Evolutionary conservation across 2,888 invertebrate genomes (phyloP).

Genomic region (Drosophila eohydei): DNA sequence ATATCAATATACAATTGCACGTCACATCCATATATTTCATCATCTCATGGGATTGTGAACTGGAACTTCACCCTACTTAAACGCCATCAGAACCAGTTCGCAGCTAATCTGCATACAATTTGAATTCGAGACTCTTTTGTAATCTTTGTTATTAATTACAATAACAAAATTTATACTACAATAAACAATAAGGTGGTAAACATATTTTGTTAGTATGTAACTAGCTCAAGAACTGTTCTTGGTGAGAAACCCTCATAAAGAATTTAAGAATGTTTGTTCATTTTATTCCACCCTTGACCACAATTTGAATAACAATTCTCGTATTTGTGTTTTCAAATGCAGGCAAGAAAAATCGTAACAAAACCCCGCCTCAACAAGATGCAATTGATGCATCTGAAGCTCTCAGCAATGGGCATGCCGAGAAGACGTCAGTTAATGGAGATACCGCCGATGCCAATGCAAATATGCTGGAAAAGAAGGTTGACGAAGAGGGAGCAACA

Average conservation of each 20-base stretch:
- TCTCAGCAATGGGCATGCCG: conserved; percentile 79
- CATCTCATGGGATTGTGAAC: conserved; percentile 1
- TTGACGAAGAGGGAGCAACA: conserved; percentile 8
- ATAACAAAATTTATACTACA: background rate
- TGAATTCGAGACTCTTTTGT: background rate
- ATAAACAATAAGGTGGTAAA: conserved; percentile 5
- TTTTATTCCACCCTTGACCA: conserved; percentile 16
- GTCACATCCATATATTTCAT: background rate
- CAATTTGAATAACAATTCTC: conserved; percentile 32
- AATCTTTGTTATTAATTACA: background rate
- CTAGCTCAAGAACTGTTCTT: conserved; percentile 8
- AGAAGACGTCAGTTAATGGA: conserved; percentile 41
- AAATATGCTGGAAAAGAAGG: conserved; percentile 54
- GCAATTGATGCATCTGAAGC: conserved; percentile 27
- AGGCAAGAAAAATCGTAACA: conserved; percentile 77
- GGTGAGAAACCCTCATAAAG: background rate
- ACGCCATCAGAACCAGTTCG: background rate
- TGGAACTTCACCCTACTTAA: background rate
- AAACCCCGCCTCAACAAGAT: conserved; percentile 64
- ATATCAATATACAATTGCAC: background rate
- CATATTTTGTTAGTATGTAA: background rate
- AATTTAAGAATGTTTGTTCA: conserved; percentile 5
- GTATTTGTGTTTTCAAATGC: conserved; percentile 1
- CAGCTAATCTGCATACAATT: background rate
- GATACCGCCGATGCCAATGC: conserved; percentile 61